Conservation (phyloP, 2,113 vertebrate genomes). For the Rhineura floridana region DNA sequence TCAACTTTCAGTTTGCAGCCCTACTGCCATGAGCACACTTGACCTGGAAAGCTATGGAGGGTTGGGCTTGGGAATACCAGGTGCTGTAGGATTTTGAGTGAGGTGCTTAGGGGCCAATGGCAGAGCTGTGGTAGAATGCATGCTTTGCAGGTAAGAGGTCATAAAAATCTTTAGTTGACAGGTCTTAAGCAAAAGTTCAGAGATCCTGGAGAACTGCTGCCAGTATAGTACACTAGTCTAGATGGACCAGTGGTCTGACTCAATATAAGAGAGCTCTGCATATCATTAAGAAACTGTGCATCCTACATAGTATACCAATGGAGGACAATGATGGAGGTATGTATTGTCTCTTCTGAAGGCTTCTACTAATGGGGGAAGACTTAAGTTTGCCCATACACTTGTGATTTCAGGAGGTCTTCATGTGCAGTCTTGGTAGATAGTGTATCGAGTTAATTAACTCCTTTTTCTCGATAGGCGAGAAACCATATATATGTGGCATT, state of each 20-base stretch:
- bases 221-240: not conserved
- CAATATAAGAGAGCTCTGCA: not conserved
- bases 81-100: not conserved
- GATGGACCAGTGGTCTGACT: not conserved
- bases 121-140: not conserved
- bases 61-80: not conserved
- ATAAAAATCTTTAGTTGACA: not conserved
- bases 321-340: not conserved
- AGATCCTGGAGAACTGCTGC: not conserved
- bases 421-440: not conserved
- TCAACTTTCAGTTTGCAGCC: not conserved
- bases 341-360: not conserved
- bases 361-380: not conserved
- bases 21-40: not conserved
- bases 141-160: not conserved
- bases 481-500: constrained; percentile 89
- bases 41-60: not conserved
- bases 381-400: not conserved
- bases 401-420: not conserved
- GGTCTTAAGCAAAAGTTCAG: not conserved
- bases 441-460: constrained; percentile 17
- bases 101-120: not conserved
- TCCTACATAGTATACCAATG: too few relatives aligned
- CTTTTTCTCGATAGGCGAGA: constrained; percentile 81
- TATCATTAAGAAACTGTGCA: not conserved